Evolutionary conservation across 2,797 vertebrate species (phyloP).

Genomic region (Tauraco hartlaubi): DNA sequence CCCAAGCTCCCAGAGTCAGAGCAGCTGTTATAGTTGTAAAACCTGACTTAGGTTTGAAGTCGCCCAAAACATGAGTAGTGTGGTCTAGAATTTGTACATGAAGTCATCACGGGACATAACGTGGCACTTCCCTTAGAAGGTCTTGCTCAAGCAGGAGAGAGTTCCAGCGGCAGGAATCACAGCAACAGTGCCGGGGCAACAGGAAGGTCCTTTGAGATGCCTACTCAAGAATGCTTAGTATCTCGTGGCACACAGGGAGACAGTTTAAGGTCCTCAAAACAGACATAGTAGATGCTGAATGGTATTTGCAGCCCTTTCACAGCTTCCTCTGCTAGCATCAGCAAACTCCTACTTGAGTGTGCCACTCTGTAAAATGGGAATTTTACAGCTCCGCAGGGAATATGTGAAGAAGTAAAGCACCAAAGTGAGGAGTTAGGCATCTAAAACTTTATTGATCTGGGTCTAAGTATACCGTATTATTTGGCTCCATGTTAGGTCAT

Average conservation of each 20-base stretch:
- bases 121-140: rapidly evolving
- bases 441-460: constrained; percentile 70
- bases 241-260: background rate
- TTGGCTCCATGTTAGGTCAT: constrained; percentile 55
- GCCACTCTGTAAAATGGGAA: constrained; percentile 67
- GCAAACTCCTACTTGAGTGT: constrained; percentile 48
- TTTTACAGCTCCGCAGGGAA: constrained; percentile 69
- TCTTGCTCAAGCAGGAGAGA: background rate
- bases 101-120: background rate
- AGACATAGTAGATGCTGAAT: background rate
- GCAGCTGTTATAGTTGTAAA: background rate
- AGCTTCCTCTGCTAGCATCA: constrained; percentile 42
- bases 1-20: background rate
- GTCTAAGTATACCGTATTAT: constrained; percentile 48
- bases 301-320: constrained; percentile 22
- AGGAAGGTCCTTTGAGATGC: background rate
- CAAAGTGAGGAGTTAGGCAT: constrained; percentile 43
- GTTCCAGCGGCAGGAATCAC: background rate
- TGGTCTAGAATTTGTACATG: background rate
- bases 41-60: background rate
- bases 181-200: background rate
- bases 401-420: constrained; percentile 54
- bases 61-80: rapidly evolving
- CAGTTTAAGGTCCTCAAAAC: background rate
- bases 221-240: background rate